A percentile compares a stretch with the other conserved stretches of the same genome.
These are phyloP conservation scores for Nomada fucata DNA, from an alignment of 2,888 invertebrate species.

Conservation along the genomic window DNA sequence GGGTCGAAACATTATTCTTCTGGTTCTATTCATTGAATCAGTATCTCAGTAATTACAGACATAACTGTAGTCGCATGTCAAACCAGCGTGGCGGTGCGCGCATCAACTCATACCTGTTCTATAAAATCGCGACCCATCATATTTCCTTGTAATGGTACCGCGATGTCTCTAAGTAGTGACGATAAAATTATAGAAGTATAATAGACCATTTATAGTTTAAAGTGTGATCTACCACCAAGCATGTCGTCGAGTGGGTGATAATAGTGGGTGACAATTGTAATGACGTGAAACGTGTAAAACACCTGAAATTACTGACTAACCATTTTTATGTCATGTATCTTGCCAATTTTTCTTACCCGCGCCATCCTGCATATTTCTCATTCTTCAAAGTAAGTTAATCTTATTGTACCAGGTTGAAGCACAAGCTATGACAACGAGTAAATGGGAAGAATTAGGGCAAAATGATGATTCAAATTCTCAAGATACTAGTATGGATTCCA, in stretches of 20 bases:
- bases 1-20: no score
- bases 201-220: no score
- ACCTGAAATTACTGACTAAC: neutral
- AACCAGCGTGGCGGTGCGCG: no score
- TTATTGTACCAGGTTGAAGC: slow-evolving; percentile 86
- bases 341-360: neutral
- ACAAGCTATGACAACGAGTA: slow-evolving; percentile 94
- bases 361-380: neutral
- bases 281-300: neutral
- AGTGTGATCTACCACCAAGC: no score
- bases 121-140: no score
- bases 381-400: slow-evolving; percentile 1
- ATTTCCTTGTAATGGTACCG: no score
- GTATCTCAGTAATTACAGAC: no score
- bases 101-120: no score
- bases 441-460: slow-evolving; percentile 92
- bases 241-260: neutral
- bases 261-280: neutral
- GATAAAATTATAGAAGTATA: no score
- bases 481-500: slow-evolving; percentile 84
- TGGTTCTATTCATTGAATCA: no score
- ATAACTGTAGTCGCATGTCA: no score
- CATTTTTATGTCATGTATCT: neutral
- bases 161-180: no score
- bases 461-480: slow-evolving; percentile 83